phyloP scores from a whole-genome alignment of 2,888 invertebrate genomes.

The Melieria picta region DNA sequence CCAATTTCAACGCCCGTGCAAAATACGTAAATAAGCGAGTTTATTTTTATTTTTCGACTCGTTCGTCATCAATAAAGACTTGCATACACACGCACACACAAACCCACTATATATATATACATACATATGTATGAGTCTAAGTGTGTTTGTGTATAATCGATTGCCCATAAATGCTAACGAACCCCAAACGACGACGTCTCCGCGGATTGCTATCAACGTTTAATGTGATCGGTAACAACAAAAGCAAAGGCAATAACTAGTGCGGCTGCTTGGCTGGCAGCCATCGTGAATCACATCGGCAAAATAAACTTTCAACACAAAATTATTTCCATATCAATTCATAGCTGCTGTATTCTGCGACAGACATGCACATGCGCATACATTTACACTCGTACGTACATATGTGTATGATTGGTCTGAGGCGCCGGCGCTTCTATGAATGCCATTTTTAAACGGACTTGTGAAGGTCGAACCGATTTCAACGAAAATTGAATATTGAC shows the following conservation, averaged over 20 bases:
- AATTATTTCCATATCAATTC: not conserved
- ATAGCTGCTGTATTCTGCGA: not conserved
- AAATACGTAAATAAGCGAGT: too few relatives aligned
- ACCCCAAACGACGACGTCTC: not conserved
- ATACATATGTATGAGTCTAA: not conserved
- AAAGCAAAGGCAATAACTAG: too few relatives aligned
- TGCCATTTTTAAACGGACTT: slow-evolving; percentile 2
- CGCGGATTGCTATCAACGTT: too few relatives aligned
- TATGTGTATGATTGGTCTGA: slow-evolving; percentile 1
- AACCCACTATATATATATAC: not conserved
- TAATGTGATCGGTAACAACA: too few relatives aligned
- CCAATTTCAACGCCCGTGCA: too few relatives aligned
- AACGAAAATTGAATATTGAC: too few relatives aligned
- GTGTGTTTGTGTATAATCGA: not conserved
- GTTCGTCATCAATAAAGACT: not conserved
- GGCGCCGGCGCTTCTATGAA: slow-evolving; percentile 27
- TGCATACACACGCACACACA: not conserved
- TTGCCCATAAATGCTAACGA: slow-evolving; percentile 19
- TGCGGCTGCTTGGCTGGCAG: not conserved
- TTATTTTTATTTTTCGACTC: not conserved
- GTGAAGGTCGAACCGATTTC: not conserved
- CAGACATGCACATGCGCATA: not conserved
- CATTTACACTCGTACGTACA: too few relatives aligned
- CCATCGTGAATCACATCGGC: not conserved
- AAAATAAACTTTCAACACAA: not conserved